Base-by-base conservation (phyloP, 1,140 invertebrate genomes). In the Agrilus planipennis region DNA sequence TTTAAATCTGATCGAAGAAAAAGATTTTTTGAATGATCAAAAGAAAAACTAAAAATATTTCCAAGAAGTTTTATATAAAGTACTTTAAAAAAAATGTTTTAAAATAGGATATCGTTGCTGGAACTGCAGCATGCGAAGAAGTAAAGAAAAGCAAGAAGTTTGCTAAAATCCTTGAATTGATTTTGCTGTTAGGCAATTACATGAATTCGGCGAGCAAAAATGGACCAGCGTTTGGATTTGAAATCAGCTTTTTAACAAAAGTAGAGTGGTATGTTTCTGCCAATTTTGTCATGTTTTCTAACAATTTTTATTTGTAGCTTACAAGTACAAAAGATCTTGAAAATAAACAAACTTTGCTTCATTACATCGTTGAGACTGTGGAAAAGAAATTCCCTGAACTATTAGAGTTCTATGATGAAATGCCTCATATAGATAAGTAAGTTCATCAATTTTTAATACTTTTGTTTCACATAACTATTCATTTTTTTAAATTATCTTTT, bases 171-270 rank as follows among this genome's bases (percentile, higher is more conserved):
- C 63, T 99, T 4, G 86, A 96, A 61, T 62, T 97, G 1, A 79
- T 98, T 42, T 69, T 98, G 0, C 61, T 95, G 7, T 66, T 96
- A 18, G 92, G 92, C 12, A 98, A 96, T 67, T 91, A 88, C 50
- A 88, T 97, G 81, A 96, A 96, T 61, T 79, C 87, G 2, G 91
- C 92, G 0, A 91, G 89, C 1, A 83, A 81, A 49, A 95, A 95
- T 59, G 91, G 81, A 6, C 84, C 89, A 52, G 89, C 91, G 2
- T 84, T 90, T 54, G 95, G 89, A 4, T 99, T 97, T 65, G 92
- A 99, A 64, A 93, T 98, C 40, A 92, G 79, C 58, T 97, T 89
- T 61, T 70, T 99, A 2, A 84, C 90, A 0, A 97, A 97, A 72
- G 83, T 92, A 63, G 54, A 6, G 5, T 9, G 6, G 5, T 19